These are phyloP conservation scores for Phorcus lineatus DNA, from an alignment of 2,888 invertebrate species.

Conservation along the genomic window DNA sequence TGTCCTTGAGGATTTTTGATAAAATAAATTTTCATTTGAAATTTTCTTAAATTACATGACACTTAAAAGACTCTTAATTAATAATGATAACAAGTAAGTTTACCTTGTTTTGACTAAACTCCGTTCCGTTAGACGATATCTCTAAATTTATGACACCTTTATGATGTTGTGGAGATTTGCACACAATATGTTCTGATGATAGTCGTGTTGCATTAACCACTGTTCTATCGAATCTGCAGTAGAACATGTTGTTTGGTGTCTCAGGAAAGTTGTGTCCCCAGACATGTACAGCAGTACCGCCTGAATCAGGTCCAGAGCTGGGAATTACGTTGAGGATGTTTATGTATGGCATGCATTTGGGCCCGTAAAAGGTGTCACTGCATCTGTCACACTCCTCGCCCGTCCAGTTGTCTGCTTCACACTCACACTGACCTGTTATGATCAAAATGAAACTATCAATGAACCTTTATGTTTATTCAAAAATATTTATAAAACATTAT, in stretches of 20 bases:
- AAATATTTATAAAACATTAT: too few relatives aligned
- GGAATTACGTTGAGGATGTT: slow-evolving; percentile 27
- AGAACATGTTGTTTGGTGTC: slow-evolving; percentile 32
- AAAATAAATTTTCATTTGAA: too few relatives aligned
- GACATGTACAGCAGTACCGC: slow-evolving; percentile 38
- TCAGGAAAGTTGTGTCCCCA: slow-evolving; percentile 50
- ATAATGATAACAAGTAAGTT: too few relatives aligned
- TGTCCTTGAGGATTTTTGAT: too few relatives aligned
- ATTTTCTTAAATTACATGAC: too few relatives aligned
- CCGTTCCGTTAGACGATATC: slow-evolving; percentile 31
- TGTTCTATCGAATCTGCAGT: slow-evolving; percentile 39
- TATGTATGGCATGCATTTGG: slow-evolving; percentile 12
- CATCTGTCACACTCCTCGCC: slow-evolving; percentile 1
- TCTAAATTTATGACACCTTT: slow-evolving; percentile 27
- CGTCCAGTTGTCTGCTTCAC: slow-evolving; percentile 11
- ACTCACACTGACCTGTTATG: not conserved
- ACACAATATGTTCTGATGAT: slow-evolving; percentile 32
- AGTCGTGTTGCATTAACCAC: slow-evolving; percentile 40
- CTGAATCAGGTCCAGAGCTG: slow-evolving; percentile 30
- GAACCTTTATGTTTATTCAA: too few relatives aligned
- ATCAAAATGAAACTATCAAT: too few relatives aligned
- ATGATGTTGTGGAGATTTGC: slow-evolving; percentile 31
- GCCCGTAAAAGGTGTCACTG: slow-evolving; percentile 21
- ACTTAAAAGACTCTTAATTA: too few relatives aligned
- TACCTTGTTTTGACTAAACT: slow-evolving; percentile 26